Percentiles rank a stretch among this genome's conserved stretches.
Evolutionary conservation across 2,888 invertebrate genomes (phyloP).

Genomic region (Gnatocerus cornutus): DNA sequence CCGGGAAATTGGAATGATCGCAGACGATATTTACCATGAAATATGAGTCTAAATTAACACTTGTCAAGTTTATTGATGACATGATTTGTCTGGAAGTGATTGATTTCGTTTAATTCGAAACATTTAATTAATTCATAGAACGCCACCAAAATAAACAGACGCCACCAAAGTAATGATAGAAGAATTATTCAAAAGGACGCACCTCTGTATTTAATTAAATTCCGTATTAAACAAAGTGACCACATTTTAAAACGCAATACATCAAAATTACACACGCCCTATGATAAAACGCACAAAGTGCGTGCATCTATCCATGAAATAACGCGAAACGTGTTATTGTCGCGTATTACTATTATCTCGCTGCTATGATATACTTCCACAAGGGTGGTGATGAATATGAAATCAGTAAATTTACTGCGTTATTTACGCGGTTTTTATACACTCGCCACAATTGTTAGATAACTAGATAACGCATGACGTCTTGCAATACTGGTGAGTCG

Average conservation of each 20-base stretch:
- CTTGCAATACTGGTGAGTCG: conserved; percentile 12
- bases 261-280: conserved; percentile 9
- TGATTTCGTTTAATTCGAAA: conserved; percentile 25
- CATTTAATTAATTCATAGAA: conserved; percentile 28
- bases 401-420: too few species aligned
- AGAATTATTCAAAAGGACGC: conserved; percentile 33
- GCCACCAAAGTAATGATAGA: conserved; percentile 9
- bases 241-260: conserved; percentile 27
- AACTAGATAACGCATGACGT: conserved; percentile 34
- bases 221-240: conserved; percentile 14
- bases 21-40: conserved; percentile 19
- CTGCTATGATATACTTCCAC: conserved; percentile 4
- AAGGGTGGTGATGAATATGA: not conserved
- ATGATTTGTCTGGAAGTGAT: conserved; percentile 21
- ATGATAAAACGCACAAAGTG: conserved; percentile 4
- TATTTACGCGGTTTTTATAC: conserved; percentile 5
- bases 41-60: conserved; percentile 29
- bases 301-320: conserved; percentile 13
- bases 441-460: conserved; percentile 26
- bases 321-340: conserved; percentile 3
- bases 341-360: not conserved
- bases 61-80: conserved; percentile 31
- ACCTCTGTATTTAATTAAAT: conserved; percentile 31
- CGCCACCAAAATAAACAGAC: conserved; percentile 11
- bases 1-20: conserved; percentile 6